phyloP scores from a whole-genome alignment of 2,113 vertebrate genomes.

The Rhodinocichla rosea region DNA sequence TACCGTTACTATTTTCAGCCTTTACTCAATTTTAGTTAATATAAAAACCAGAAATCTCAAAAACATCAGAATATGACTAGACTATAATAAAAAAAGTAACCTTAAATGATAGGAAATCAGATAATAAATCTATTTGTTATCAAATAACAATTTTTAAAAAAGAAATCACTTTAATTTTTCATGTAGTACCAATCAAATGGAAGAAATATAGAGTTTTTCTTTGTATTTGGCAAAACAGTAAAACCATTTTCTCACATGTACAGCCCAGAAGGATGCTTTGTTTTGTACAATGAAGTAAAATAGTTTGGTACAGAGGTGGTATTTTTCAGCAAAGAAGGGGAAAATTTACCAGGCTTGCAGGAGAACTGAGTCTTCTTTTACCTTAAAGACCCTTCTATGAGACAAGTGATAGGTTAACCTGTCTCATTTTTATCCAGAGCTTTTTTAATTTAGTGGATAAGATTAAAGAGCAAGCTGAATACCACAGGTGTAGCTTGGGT shows the following conservation, averaged over 20 bases:
- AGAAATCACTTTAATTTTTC: neutral
- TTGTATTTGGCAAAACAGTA: neutral
- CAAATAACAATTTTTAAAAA: neutral
- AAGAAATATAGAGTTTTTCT: neutral
- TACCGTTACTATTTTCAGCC: neutral
- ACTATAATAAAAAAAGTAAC: neutral
- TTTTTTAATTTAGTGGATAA: constrained; percentile 46
- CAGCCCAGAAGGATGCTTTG: neutral
- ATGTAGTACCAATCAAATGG: neutral
- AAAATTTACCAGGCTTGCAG: neutral
- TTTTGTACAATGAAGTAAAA: neutral
- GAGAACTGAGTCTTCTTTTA: neutral
- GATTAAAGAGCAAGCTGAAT: neutral
- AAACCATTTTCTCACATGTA: neutral
- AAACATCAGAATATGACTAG: neutral
- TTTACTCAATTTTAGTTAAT: neutral
- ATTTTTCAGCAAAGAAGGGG: neutral
- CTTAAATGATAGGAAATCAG: neutral
- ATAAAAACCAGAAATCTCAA: neutral
- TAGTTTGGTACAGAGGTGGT: neutral
- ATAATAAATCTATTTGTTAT: neutral
- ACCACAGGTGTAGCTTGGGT: neutral
- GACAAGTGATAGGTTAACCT: constrained; percentile 26
- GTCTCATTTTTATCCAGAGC: constrained; percentile 21
- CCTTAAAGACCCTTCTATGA: neutral